Base-by-base conservation (phyloP, 2,888 invertebrate species). In the Ophioninae sp. region DNA sequence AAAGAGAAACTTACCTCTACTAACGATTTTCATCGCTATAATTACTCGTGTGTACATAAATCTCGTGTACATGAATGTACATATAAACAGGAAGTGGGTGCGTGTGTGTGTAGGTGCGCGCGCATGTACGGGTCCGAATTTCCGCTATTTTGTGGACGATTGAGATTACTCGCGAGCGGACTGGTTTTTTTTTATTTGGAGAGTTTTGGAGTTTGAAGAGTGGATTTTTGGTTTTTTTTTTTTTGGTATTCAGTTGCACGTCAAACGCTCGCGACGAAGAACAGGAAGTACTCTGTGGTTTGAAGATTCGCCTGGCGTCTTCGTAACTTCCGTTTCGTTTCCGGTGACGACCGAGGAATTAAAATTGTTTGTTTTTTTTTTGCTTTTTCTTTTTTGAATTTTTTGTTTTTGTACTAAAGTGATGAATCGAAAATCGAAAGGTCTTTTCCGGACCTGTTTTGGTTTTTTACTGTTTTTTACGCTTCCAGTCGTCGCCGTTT, bases 41-140 rank as follows among this genome's bases (percentile, higher is more conserved):
- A 51, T 84, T 83, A 81, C 80, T 82, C 72, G 81, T 79, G 85
- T 89, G 89, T 90, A 90, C 88, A 90, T 90, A 91, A 87, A 72
- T 76, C 85, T 79, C 86, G 87, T 90, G 90, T 91, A 91, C 89
- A 91, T 90, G 88, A 81, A 85, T 91, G 90, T 91, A 91, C 87
- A 90, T 89, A 90, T 83, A 88, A 79, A 87, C 10, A n/a, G 56
- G 23, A 63, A 39, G 63, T 63, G 44, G 44, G 44, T 74, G 44
- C 64, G 74, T 51, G 22, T 65, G 59, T 39, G 20, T 51, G 37
- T 56, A 30, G 37, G 64, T 63, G 44, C 59, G 41, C 23, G 76
- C 20, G 51, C 23, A 67, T 23, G 64, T 61, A 44, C 85, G 86
- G 86, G 86, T 85, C 85, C 89, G 88, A 89, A 87, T 88, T 88